A percentile compares a stretch with the other conserved stretches of the same genome.
Conservation (phyloP, 1,140 invertebrate genomes). For the Druon quercuslanigerum region DNA sequence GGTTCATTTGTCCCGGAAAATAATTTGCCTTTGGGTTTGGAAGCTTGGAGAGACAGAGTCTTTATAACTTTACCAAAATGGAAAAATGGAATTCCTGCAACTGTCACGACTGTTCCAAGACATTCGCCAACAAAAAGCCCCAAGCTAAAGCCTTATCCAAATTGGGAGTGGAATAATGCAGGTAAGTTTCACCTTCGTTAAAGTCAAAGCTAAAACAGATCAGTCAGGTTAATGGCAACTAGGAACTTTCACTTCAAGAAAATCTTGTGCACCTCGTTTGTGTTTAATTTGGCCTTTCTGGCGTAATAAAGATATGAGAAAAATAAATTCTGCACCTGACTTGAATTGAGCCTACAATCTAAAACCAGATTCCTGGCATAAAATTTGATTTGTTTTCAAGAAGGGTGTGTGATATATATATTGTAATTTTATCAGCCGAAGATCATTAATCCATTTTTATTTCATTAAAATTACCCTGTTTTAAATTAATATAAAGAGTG, state of each 20-base stretch:
- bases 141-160: slow-evolving; percentile 82
- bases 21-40: slow-evolving; percentile 84
- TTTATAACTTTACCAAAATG: slow-evolving; percentile 86
- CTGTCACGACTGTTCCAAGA: slow-evolving; percentile 78
- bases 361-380: background rate
- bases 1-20: slow-evolving; percentile 82
- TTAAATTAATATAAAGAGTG: too few relatives aligned
- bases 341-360: too few relatives aligned
- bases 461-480: too few relatives aligned
- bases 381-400: too few relatives aligned
- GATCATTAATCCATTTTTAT: too few relatives aligned
- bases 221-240: background rate
- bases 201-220: slow-evolving; percentile 10
- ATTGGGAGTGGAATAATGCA: slow-evolving; percentile 82
- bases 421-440: too few relatives aligned
- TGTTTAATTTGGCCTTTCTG: background rate
- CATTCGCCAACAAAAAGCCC: slow-evolving; percentile 78
- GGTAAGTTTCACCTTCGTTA: slow-evolving; percentile 66
- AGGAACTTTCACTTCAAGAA: background rate
- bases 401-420: too few relatives aligned
- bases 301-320: too few relatives aligned
- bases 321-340: too few relatives aligned
- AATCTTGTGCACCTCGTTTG: background rate
- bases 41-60: slow-evolving; percentile 80
- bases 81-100: slow-evolving; percentile 87